Conservation (phyloP, 2,888 invertebrate species). For the Schrankia costaestrigalis region DNA sequence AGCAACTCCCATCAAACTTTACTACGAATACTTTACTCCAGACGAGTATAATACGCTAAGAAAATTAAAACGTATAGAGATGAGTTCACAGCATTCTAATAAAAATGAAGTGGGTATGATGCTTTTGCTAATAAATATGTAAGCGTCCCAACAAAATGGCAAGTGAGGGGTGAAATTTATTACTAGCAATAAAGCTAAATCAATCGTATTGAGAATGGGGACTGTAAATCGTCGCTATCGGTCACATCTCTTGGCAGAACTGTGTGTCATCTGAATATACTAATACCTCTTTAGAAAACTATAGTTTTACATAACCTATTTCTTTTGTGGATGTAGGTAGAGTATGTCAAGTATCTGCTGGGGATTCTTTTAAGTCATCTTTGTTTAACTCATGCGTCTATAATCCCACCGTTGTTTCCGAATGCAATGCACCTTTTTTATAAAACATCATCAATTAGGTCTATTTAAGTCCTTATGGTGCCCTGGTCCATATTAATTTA, state of each 20-base stretch:
- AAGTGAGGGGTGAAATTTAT: slow-evolving; percentile 58
- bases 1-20: slow-evolving; percentile 26
- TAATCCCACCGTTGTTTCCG: too few relatives aligned
- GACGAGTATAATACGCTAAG: slow-evolving; percentile 18
- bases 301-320: slow-evolving; percentile 5
- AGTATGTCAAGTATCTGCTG: too few relatives aligned
- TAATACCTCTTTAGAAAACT: not conserved
- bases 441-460: too few relatives aligned
- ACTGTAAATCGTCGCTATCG: slow-evolving; percentile 54
- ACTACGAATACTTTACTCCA: slow-evolving; percentile 26
- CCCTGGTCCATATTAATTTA: too few relatives aligned
- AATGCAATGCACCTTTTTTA: too few relatives aligned
- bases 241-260: slow-evolving; percentile 44
- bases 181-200: slow-evolving; percentile 68
- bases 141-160: slow-evolving; percentile 19
- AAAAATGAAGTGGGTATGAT: slow-evolving; percentile 22
- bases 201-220: slow-evolving; percentile 58
- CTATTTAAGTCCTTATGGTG: too few relatives aligned
- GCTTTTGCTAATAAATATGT: slow-evolving; percentile 20
- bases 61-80: slow-evolving; percentile 27
- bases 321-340: too few relatives aligned
- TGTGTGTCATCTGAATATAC: slow-evolving; percentile 35
- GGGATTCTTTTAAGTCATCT: too few relatives aligned
- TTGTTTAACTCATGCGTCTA: too few relatives aligned
- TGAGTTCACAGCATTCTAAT: slow-evolving; percentile 20